Evolutionary conservation across 2,888 invertebrate species (phyloP), one percentile per base, ranked within the genome.

Genomic region (Gordius sp.): DNA sequence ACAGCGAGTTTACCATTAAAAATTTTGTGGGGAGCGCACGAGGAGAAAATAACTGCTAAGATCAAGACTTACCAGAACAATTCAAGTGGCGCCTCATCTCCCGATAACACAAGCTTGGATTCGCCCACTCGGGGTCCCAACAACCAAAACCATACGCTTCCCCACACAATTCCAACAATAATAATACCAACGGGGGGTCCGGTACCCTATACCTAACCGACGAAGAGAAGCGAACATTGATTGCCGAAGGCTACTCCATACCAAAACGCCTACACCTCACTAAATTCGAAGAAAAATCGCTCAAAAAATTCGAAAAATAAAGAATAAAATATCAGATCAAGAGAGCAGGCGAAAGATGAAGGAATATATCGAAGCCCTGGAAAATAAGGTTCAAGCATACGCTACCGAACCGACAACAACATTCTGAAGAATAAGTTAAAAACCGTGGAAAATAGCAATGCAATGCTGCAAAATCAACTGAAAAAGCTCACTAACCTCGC

Each of bases 281-380:
- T 59, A 93, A 93, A 74, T 80, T 84, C 41, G 91, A 97, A 72
- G 93, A 97, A 69, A 87, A 91, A 69, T 87, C 89, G 28, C 74
- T 93, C 63, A 93, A 97, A 72, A 91, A 93, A 72, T 87, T 97
- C 61, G 76, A 93, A 62, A 78, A 93, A 71, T 97, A 93, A 80
- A 97, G 97, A 61, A 93, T 97, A 73, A 93, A 93, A 87, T 93
- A 71, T 91, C 91, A 60, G 93, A 93, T 61, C 93, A 97, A 75
- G 93, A 93, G 72, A 89, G 89, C 66, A 78, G 93, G 64, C 78
- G 93, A 66, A 93, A 93, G 75, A 89, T 93, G 74, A 97, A 97
- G 68, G 93, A 97, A 71, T 97, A 93, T 72, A 82, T 97, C 80
- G 93, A 97, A 71, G 82, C 84, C 63, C 73, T 97, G 60, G 93